These are phyloP conservation scores for Circaetus gallicus DNA, from an alignment of 2,113 vertebrate genomes.

Conservation along the genomic window DNA sequence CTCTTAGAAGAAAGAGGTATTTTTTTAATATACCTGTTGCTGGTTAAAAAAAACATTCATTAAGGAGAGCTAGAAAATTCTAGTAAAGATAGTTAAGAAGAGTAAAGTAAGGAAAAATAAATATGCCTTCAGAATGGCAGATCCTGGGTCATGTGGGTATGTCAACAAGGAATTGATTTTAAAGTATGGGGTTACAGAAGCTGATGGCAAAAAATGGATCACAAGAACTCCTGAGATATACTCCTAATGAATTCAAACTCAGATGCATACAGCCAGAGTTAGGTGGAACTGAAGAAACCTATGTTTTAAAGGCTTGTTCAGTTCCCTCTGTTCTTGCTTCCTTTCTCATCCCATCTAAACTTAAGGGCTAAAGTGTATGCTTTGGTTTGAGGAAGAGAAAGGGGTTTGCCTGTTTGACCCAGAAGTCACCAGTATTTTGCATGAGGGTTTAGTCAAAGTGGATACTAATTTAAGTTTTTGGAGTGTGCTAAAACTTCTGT, in stretches of 20 bases:
- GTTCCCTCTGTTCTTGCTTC: neutral
- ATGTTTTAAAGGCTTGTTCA: neutral
- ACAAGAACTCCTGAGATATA: neutral
- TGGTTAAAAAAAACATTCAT: neutral
- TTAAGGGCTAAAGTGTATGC: neutral
- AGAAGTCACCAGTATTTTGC: neutral
- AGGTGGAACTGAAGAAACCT: neutral
- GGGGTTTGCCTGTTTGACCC: neutral
- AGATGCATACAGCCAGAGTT: neutral
- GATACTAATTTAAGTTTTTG: neutral
- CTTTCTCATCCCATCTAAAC: neutral
- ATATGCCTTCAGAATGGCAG: neutral
- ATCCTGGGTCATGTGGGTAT: neutral
- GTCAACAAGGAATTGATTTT: neutral
- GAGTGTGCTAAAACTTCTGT: neutral
- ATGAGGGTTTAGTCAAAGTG: neutral
- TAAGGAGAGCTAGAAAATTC: neutral
- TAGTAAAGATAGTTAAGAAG: neutral
- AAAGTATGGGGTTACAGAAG: neutral
- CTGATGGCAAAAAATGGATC: neutral
- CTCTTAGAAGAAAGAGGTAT: neutral
- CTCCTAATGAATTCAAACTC: neutral
- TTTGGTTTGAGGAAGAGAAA: neutral
- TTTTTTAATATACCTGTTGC: neutral
- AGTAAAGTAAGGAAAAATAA: neutral